Percentiles rank a stretch among this genome's conserved stretches.
Evolutionary conservation across 2,113 vertebrate species (phyloP).

Genomic region (Erythrocercus mccallii): DNA sequence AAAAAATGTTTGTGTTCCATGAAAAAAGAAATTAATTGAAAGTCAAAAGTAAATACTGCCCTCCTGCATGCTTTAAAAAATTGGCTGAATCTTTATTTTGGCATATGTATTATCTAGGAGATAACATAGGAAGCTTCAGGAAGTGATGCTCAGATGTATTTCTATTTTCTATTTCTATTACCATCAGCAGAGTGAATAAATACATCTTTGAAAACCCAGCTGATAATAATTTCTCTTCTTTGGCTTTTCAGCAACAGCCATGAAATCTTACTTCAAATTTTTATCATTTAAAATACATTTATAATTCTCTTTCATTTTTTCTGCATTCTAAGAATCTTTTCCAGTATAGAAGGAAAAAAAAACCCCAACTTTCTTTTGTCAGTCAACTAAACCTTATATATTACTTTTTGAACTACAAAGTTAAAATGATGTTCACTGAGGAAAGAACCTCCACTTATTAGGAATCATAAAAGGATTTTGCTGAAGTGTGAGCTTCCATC

Average conservation of each 20-base stretch:
- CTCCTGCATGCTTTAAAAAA: neutral
- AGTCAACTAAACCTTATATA: neutral
- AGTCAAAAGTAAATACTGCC: neutral
- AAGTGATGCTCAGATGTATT: neutral
- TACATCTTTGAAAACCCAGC: neutral
- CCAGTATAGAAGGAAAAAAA: neutral
- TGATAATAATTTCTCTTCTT: neutral
- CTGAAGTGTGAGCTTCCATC: neutral
- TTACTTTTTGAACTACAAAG: neutral
- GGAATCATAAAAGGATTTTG: conserved; percentile 26
- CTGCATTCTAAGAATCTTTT: neutral
- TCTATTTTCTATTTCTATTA: neutral
- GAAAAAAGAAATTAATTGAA: neutral
- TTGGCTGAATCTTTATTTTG: neutral
- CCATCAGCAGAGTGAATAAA: neutral
- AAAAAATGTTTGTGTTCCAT: neutral
- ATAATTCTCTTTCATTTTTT: neutral
- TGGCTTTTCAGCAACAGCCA: neutral
- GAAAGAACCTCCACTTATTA: neutral
- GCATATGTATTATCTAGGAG: neutral
- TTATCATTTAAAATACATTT: neutral
- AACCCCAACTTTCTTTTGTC: neutral
- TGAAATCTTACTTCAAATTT: neutral
- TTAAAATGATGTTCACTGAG: neutral
- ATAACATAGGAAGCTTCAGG: neutral